Evolutionary conservation across 2,888 invertebrate genomes (phyloP), one percentile per base, ranked within the genome.

Genomic region (Yponomeuta plumbellus): DNA sequence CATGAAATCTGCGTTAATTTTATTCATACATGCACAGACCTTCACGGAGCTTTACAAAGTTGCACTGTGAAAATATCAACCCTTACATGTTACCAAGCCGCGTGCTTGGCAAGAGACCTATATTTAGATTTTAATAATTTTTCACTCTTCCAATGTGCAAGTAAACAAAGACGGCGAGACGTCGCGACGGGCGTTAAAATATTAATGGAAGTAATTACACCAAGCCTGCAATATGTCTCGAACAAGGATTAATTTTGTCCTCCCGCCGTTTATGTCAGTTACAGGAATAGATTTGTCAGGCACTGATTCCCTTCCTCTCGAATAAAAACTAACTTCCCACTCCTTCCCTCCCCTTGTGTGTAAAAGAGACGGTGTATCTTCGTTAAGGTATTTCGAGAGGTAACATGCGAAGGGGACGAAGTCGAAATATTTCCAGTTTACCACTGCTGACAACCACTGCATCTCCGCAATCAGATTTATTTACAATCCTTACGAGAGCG

Each of bases 371-470:
- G 22, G 21, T 21, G 22, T 21, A 59, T 20, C 22, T 59, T 59
- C 11, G 8, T 13, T 59, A 13, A 13, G 21, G 6, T 8, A 21
- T 22, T 21, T 22, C 11, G 21, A 21, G 21, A 21, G 22, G 6
- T 59, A 23, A 17, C 23, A 11, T 8, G 22, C 5, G 23, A 21
- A 22, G 22, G 22, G 62, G 65, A 44, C 76, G 69, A 74, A 73
- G 76, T 74, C 68, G 81, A 85, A 84, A 85, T 86, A 88, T 85
- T 86, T 83, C 84, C 84, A 88, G 87, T 88, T 86, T 85, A 85
- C 80, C 62, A 72, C 73, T 75, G 80, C 76, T 77, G 75, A 73
- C 74, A 77, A 76, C 17, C 78, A 80, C 79, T 80, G 78, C 64
- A 23, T 52, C 64, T 44, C 64, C 77, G 78, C 76, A 75, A 77